These are phyloP conservation scores for Sakesphorus luctuosus DNA, from an alignment of 2,113 vertebrate genomes.

Conservation along the genomic window DNA sequence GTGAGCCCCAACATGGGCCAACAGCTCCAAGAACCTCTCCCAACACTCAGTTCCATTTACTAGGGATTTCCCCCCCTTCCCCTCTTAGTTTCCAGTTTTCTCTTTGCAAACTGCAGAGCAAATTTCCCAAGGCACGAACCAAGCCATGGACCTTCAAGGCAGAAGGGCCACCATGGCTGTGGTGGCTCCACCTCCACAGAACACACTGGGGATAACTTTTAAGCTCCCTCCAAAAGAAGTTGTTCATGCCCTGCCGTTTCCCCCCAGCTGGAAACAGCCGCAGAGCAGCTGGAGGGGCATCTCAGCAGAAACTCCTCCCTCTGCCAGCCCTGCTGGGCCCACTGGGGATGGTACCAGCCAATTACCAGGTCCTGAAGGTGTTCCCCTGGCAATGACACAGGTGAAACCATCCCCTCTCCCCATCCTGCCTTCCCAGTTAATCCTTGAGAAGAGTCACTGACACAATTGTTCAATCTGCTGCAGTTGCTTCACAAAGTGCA, in stretches of 20 bases:
- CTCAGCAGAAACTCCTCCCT: neutral
- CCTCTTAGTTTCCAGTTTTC: neutral
- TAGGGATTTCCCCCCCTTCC: neutral
- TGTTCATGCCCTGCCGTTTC: neutral
- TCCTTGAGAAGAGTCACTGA: slow-evolving; percentile 60
- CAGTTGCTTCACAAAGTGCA: slow-evolving; percentile 27
- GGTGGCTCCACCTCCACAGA: neutral
- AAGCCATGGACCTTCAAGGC: neutral
- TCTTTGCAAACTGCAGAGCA: neutral
- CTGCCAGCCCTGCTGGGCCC: neutral
- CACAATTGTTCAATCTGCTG: slow-evolving; percentile 50
- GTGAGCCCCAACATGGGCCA: neutral
- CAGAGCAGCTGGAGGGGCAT: neutral
- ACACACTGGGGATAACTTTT: neutral
- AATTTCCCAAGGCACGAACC: neutral
- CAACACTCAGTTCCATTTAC: neutral
- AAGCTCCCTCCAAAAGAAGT: neutral
- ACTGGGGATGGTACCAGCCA: neutral
- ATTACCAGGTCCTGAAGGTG: slow-evolving; percentile 24
- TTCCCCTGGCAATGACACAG: neutral
- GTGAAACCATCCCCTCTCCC: slow-evolving; percentile 51
- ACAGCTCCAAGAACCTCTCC: neutral
- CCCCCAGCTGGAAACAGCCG: neutral
- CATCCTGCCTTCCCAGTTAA: slow-evolving; percentile 30
- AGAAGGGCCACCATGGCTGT: rapidly evolving